Percentiles rank a stretch among this genome's conserved stretches.
These are phyloP conservation scores for Pelochelys cantorii DNA, from an alignment of 2,797 vertebrate genomes.

Conservation along the genomic window DNA sequence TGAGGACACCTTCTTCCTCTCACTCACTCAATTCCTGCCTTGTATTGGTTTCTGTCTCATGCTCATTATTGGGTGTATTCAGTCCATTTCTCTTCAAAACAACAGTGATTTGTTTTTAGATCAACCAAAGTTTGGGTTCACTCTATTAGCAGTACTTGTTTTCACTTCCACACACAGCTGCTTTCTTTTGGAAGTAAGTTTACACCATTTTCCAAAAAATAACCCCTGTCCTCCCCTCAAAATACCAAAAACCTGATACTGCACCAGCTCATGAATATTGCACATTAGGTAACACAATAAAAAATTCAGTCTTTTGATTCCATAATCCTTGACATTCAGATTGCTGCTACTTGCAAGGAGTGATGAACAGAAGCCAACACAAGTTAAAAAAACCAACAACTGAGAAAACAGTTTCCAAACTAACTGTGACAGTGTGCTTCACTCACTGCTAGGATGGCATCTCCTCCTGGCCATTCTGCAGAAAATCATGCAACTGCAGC, in stretches of 20 bases:
- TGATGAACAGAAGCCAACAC: neutral
- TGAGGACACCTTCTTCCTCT: neutral
- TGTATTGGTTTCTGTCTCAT: neutral
- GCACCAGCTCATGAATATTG: neutral
- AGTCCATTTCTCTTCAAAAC: neutral
- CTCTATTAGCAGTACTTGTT: neutral
- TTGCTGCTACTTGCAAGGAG: neutral
- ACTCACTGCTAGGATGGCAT: too few species aligned
- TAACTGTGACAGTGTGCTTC: neutral
- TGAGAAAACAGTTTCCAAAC: conserved; percentile 3
- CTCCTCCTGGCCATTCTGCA: too few species aligned
- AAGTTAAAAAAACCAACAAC: neutral
- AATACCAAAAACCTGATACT: neutral
- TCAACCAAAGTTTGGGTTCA: neutral
- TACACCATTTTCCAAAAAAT: neutral
- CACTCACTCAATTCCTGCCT: neutral
- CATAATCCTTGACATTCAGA: neutral
- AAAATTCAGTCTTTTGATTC: neutral
- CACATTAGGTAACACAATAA: neutral
- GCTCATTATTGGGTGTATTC: neutral
- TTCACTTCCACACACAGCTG: neutral
- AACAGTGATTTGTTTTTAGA: neutral
- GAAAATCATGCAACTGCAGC: too few species aligned
- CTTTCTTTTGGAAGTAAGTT: neutral
- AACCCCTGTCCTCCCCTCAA: neutral